These are phyloP conservation scores for Poecile montanus DNA, from an alignment of 2,797 vertebrate species.

Conservation along the genomic window DNA sequence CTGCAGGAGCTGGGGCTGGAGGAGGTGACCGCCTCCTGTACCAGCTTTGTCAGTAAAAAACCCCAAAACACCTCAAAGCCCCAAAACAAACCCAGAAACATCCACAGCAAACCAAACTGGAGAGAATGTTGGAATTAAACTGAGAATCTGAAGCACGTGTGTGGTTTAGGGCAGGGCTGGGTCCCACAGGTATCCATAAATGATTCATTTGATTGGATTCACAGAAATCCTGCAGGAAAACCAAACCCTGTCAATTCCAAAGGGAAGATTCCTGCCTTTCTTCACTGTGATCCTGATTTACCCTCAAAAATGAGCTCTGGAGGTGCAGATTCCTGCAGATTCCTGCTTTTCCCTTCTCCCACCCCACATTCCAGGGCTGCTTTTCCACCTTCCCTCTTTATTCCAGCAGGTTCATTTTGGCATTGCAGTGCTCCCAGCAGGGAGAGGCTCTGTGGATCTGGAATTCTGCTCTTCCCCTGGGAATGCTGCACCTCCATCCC, in stretches of 20 bases:
- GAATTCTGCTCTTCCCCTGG: not conserved
- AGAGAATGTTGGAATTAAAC: not conserved
- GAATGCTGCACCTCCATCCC: not conserved
- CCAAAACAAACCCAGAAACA: not conserved
- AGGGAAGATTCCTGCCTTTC: too few relatives aligned
- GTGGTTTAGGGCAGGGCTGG: not conserved
- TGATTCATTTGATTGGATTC: accelerated
- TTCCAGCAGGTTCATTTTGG: not conserved
- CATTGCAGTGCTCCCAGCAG: accelerated
- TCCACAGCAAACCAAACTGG: not conserved
- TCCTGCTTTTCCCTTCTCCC: not conserved
- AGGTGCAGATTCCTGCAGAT: not conserved
- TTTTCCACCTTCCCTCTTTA: not conserved
- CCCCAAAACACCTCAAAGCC: accelerated
- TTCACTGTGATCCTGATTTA: not conserved
- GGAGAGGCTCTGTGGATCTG: not conserved
- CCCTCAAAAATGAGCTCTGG: not conserved
- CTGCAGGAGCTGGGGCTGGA: not conserved
- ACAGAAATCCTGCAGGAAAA: not conserved
- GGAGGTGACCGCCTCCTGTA: not conserved
- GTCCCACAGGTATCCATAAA: not conserved
- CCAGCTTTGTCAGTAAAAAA: accelerated
- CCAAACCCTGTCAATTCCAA: not conserved
- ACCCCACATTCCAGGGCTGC: not conserved
- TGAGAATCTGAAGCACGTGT: accelerated